Percentiles rank a stretch among this genome's conserved stretches.
Conservation (phyloP, 2,113 vertebrate genomes). For the Clarias gariepinus region DNA sequence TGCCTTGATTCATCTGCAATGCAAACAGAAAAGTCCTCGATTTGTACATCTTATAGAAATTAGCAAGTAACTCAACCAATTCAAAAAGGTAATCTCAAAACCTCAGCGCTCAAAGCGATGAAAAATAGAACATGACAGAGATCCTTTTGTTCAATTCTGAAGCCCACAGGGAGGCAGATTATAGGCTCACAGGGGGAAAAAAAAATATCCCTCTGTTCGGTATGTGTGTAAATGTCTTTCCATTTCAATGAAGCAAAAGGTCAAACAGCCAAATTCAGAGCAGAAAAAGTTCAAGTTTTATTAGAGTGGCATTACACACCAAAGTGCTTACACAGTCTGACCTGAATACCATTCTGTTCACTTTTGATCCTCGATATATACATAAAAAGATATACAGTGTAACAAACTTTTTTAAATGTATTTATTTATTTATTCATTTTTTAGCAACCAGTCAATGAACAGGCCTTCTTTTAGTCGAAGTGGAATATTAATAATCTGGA, state of each 20-base stretch:
- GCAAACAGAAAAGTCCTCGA: background rate
- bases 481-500: background rate
- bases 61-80: background rate
- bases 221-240: background rate
- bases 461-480: background rate
- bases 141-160: slow-evolving; percentile 18
- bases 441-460: background rate
- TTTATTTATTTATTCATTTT: background rate
- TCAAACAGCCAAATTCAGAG: slow-evolving; percentile 16
- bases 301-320: background rate
- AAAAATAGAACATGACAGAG: background rate
- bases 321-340: background rate
- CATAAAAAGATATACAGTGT: background rate
- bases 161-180: slow-evolving; percentile 13
- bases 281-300: background rate
- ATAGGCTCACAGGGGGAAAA: background rate
- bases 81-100: background rate
- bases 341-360: background rate
- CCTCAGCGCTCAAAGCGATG: background rate
- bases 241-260: slow-evolving; percentile 10
- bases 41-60: background rate
- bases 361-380: background rate
- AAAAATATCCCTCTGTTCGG: background rate
- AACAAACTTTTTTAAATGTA: background rate
- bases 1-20: background rate